Evolutionary conservation across 2,113 vertebrate genomes (phyloP).

Genomic region (Atrichornis clamosus): DNA sequence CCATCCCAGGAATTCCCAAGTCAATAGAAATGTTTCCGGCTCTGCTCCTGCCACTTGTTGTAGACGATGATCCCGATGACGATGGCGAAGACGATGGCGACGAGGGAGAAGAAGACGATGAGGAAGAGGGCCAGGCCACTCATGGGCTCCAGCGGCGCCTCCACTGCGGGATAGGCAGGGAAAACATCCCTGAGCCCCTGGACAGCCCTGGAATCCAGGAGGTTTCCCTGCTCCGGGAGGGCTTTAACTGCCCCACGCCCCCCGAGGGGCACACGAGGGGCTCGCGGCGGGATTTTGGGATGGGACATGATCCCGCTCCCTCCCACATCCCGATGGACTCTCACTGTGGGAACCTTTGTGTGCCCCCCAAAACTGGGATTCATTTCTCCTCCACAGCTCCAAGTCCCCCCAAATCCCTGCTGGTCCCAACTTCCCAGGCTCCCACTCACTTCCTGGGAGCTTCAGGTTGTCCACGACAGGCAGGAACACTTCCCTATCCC

Average conservation of each 20-base stretch:
- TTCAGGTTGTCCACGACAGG: conserved; percentile 92
- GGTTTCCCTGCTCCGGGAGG: rapidly evolving
- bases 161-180: conserved; percentile 47
- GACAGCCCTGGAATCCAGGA: background rate
- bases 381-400: background rate
- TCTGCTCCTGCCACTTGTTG: conserved; percentile 92
- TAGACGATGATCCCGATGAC: conserved; percentile 88
- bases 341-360: background rate
- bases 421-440: background rate
- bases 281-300: too few relatives aligned
- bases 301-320: background rate
- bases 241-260: background rate
- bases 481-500: conserved; percentile 83
- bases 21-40: conserved; percentile 96
- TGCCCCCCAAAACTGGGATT: background rate
- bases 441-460: conserved; percentile 76
- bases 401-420: background rate
- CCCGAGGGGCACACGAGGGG: background rate
- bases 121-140: conserved; percentile 88
- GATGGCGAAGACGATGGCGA: conserved; percentile 87
- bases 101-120: conserved; percentile 87
- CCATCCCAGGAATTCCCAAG: rapidly evolving
- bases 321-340: background rate
- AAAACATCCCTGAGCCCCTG: background rate
- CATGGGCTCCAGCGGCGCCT: conserved; percentile 74